Base-by-base conservation (phyloP, 2,888 invertebrate species). In the Thera obeliscata region DNA sequence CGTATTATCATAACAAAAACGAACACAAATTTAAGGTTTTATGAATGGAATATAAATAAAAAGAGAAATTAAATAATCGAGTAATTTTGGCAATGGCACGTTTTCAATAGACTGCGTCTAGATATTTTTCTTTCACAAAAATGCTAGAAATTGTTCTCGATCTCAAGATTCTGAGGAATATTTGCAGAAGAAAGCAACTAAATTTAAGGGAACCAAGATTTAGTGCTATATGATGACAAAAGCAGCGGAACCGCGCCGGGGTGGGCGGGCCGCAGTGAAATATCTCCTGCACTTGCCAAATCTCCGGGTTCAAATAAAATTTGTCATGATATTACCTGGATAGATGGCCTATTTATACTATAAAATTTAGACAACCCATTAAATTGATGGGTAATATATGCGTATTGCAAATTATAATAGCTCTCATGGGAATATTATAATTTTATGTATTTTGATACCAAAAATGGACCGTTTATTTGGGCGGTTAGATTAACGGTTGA, bases 201-300 rank as follows among this genome's bases (percentile, higher is more conserved):
- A 84, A 86, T 83, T 83, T 84, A 82, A 82, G 83, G 81, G 83
- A 81, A 83, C 81, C 82, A 85, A 87, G 87, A 89, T 89, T 90
- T 88, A 90, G 83, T 83, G 87, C 81, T 85, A 77, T 84, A 82
- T 85, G 86, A 86, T 81, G 86, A 87, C 87, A 88, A 87, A 84
- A 80, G 84, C 88, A 87, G 86, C 76, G 76, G 75, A 80, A 78
- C 73, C 77, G 83, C 79, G 78, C 80, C 81, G 80, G 78, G 76
- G 78, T 77, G 84, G 86, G 86, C 84, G 87, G 84, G 81, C 70
- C 81, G 76, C 68, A 72, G 78, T 76, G 79, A 88, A 85, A 86
- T 87, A 87, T 86, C 78, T 83, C 74, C 80, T 77, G 79, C 85
- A 81, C 81, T 87, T 84, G 86, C 85, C 87, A 87, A 85, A 86